Percentiles rank a stretch among this genome's conserved stretches.
Evolutionary conservation across 1,140 invertebrate species (phyloP).

Genomic region (Caenorhabditis tropicalis): DNA sequence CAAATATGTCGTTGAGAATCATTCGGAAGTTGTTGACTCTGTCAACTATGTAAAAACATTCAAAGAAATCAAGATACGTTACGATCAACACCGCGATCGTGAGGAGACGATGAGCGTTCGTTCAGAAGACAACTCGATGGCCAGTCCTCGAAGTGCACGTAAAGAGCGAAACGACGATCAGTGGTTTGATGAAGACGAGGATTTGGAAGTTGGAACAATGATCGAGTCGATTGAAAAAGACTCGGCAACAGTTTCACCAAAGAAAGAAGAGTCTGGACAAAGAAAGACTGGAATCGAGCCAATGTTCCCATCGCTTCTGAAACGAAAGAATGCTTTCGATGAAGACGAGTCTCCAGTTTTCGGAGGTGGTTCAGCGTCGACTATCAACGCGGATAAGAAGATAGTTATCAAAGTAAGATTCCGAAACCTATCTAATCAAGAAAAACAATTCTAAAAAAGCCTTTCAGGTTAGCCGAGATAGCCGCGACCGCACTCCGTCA

Average conservation of each 20-base stretch:
- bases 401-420: constrained; percentile 42
- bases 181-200: constrained; percentile 54
- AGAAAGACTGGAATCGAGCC: constrained; percentile 14
- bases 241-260: background rate
- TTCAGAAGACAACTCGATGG: constrained; percentile 12
- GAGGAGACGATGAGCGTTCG: constrained; percentile 33
- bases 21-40: constrained; percentile 56
- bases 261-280: background rate
- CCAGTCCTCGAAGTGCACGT: background rate
- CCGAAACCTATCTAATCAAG: background rate
- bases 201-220: constrained; percentile 32
- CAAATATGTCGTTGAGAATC: constrained; percentile 63
- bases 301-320: constrained; percentile 22
- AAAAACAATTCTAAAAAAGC: constrained; percentile 29
- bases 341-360: constrained; percentile 42
- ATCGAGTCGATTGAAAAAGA: background rate
- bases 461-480: constrained; percentile 50
- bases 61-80: constrained; percentile 58
- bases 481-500: constrained; percentile 40
- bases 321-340: constrained; percentile 44
- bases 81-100: constrained; percentile 56
- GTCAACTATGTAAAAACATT: constrained; percentile 69
- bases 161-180: constrained; percentile 46
- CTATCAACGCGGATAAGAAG: background rate
- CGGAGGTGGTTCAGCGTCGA: background rate